A percentile compares a stretch with the other conserved stretches of the same genome.
Evolutionary conservation across 2,113 vertebrate species (phyloP).

Genomic region (Podocnemis expansa): DNA sequence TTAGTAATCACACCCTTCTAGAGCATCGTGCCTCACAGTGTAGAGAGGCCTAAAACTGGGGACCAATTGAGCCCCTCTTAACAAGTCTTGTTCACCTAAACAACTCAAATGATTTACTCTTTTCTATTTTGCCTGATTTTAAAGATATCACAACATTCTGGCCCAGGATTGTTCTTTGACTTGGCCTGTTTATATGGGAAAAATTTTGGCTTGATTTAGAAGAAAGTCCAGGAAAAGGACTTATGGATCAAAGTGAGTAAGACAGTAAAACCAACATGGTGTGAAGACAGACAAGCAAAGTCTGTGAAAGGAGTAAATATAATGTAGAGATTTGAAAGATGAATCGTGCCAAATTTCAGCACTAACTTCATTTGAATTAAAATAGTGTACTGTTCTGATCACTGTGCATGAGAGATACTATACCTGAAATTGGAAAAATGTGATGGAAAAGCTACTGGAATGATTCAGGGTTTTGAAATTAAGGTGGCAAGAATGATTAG

Average conservation of each 20-base stretch:
- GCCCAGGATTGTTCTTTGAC: background rate
- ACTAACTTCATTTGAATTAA: constrained; percentile 23
- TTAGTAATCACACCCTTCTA: background rate
- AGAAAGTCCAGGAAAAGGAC: background rate
- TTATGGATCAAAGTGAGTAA: background rate
- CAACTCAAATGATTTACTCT: background rate
- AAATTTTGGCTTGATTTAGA: background rate
- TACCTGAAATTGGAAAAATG: background rate
- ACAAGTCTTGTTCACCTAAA: background rate
- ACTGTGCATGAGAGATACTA: constrained; percentile 11
- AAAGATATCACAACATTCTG: background rate
- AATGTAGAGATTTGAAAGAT: constrained; percentile 22
- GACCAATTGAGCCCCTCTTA: background rate
- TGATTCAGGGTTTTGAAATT: constrained; percentile 8
- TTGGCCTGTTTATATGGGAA: background rate
- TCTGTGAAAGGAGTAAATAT: background rate
- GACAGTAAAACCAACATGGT: background rate
- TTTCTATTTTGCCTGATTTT: background rate
- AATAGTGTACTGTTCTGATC: constrained; percentile 14
- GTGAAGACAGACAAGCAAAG: background rate
- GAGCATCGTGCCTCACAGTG: background rate
- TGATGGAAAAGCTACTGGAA: constrained; percentile 1
- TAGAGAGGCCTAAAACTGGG: background rate
- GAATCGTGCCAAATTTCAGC: constrained; percentile 12
- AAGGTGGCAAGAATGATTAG: background rate